Evolutionary conservation across 2,888 invertebrate genomes (phyloP).

Genomic region (Prosopocoilus inquinatus): DNA sequence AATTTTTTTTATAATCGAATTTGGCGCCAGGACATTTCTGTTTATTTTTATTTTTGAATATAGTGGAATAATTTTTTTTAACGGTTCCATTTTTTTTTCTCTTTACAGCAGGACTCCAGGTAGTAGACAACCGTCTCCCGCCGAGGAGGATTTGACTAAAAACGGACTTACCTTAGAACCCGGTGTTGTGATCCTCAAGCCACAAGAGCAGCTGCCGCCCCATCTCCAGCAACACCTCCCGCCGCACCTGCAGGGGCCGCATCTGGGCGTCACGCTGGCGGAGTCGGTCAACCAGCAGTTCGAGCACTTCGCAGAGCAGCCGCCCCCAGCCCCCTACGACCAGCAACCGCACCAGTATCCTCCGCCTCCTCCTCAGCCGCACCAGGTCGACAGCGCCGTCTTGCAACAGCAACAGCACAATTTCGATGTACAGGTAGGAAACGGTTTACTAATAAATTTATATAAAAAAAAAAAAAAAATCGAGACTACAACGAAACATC

Average conservation of each 20-base stretch:
- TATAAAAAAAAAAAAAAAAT: too few relatives aligned
- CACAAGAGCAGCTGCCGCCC: conserved; percentile 52
- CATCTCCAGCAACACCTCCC: conserved; percentile 46
- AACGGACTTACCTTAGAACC: conserved; percentile 50
- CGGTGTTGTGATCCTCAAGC: conserved; percentile 57
- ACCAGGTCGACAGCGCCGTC: conserved; percentile 49
- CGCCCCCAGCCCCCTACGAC: conserved; percentile 29
- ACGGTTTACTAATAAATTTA: neutral
- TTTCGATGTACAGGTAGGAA: conserved; percentile 76
- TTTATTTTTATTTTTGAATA: too few relatives aligned
- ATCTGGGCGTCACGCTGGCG: conserved; percentile 48
- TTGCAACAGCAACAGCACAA: conserved; percentile 64
- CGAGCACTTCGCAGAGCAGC: conserved; percentile 45
- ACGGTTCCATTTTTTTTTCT: conserved; percentile 1
- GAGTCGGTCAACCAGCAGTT: conserved; percentile 52
- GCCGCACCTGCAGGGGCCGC: conserved; percentile 54
- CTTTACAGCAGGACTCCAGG: conserved; percentile 79
- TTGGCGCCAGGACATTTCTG: too few relatives aligned
- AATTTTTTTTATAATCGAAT: too few relatives aligned
- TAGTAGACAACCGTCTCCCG: conserved; percentile 89
- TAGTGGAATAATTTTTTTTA: too few relatives aligned
- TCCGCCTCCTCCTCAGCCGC: conserved; percentile 47
- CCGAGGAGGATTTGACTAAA: conserved; percentile 75
- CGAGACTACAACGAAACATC: too few relatives aligned
- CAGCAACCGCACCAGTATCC: conserved; percentile 35